Base-by-base conservation (phyloP, 2,888 invertebrate genomes). In the Tachina lurida region DNA sequence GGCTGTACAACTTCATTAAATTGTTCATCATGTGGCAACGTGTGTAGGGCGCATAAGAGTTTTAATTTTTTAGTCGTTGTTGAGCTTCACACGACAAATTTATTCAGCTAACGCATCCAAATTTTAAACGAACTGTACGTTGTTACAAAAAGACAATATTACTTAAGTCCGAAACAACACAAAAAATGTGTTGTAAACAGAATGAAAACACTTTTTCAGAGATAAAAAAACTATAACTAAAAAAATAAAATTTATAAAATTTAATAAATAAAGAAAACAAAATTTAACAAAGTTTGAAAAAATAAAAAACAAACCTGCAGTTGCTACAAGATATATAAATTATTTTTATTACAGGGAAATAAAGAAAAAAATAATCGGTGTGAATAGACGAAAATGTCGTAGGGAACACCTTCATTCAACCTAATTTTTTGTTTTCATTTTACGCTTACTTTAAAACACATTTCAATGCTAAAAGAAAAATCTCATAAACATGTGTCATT, bases 371-470 rank as follows among this genome's bases (percentile, higher is more conserved):
- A 19, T 41, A 3, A 43, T 12, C 5, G n/a, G 39, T 43, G 31
- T 62, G 17, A 41, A 75, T 12, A 13, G 17, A 22, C 12, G 65
- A 65, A 54, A 65, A 17, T 56, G 17, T 43, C 39, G 41, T 70
- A 56, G 49, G 71, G 71, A 79, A 73, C 81, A 60, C 81, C 81
- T 62, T 75, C 68, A 41, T 75, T 39, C 54, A 81, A 81, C 68
- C 39, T 81, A 52, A 39, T 75, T 68, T 67, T 22, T 39, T 62
- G 15, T 52, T 63, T 43, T 19, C 5, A 39, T 73, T 58, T 60
- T 47, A 31, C 31, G 7, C 7, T 31, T 31, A 31, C 1, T 49
- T 70, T 54, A 49, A 54, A 43, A 63, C 1, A 22, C 13, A 45
- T 62, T 62, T 62, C 13, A 62, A 62, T 41, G 15, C 41, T 67